Evolutionary conservation across 2,888 invertebrate genomes (phyloP), one percentile per base, ranked within the genome.

Genomic region (Drosophila lacicola): DNA sequence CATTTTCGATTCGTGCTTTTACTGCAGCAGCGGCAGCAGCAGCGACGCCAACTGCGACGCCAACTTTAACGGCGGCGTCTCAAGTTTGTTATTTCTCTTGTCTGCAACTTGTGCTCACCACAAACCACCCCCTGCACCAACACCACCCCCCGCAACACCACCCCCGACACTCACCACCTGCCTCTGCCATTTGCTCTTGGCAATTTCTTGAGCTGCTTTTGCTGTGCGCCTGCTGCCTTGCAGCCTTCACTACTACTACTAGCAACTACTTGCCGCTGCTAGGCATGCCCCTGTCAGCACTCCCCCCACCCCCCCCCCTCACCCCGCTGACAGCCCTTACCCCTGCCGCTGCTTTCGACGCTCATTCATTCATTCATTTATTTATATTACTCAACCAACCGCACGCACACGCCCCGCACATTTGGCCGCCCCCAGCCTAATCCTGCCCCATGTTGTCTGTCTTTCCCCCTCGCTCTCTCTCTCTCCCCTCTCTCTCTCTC

Each of bases 1-100:
- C 90, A 90, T 90, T 90, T 90, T 90, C 90, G 90, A 90, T 90
- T 90, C 87, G 89, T 84, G 86, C 77, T 85, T 88, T 85, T 83
- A 72, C 86, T 69, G 70, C 80, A 56, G 77, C 77, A 71, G 81
- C 75, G 69, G n/a, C 41, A 41, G 13, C 46, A 13, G 37, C 70
- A 4, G 39, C 36, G 57, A 39, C 58, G 60, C 19, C 36, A 45
- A 49, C 76, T 9, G 29, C 56, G 29, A 29, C 29, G 29, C 29
- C 29, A 36, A 36, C 36, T 4, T 34, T 47, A 42, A 42, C 69
- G 51, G 68, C 72, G 67, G 60, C 78, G 83, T 81, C 87, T 87
- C 78, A 84, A 84, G 85, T 84, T 85, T 87, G 82, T 85, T 85
- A 84, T 87, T 87, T 84, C 82, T 80, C 87, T 87, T 86, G 83